A percentile compares a stretch with the other conserved stretches of the same genome.
These are phyloP conservation scores for Pantherophis vulpinus DNA, from an alignment of 2,797 vertebrate genomes.

Conservation along the genomic window DNA sequence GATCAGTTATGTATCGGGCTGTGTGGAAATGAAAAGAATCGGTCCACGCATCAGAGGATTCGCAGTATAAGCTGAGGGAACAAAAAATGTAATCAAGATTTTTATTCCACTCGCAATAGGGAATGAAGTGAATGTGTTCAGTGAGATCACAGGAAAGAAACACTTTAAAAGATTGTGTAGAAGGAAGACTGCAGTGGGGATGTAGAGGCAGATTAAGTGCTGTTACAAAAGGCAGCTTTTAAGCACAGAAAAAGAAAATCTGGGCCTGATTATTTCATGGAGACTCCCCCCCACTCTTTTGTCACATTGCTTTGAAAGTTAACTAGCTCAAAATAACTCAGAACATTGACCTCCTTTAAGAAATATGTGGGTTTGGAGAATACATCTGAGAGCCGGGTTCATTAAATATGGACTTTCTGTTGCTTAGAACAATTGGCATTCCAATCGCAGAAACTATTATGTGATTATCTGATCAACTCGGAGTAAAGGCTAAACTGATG, in stretches of 20 bases:
- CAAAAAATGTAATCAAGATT: conserved; percentile 14
- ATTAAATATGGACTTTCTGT: not conserved
- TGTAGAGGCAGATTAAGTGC: not conserved
- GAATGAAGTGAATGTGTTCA: not conserved
- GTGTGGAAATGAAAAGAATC: not conserved
- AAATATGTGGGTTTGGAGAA: not conserved
- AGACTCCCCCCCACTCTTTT: not conserved
- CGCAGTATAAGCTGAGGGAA: not conserved
- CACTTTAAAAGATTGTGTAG: not conserved
- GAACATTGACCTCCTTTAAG: not conserved
- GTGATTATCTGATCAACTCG: not conserved
- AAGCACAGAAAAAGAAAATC: not conserved
- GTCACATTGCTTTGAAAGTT: not conserved
- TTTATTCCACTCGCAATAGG: not conserved
- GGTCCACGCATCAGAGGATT: not conserved
- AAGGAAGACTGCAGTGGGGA: not conserved
- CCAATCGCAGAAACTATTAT: not conserved
- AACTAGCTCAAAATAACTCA: not conserved
- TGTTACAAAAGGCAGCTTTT: not conserved
- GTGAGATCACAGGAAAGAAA: not conserved
- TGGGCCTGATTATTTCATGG: not conserved
- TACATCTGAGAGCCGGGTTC: not conserved
- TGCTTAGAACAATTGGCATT: not conserved
- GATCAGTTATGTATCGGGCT: not conserved
- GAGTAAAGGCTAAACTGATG: not conserved